Evolutionary conservation across 2,888 invertebrate species (phyloP).

Genomic region (Ariolimax columbianus): DNA sequence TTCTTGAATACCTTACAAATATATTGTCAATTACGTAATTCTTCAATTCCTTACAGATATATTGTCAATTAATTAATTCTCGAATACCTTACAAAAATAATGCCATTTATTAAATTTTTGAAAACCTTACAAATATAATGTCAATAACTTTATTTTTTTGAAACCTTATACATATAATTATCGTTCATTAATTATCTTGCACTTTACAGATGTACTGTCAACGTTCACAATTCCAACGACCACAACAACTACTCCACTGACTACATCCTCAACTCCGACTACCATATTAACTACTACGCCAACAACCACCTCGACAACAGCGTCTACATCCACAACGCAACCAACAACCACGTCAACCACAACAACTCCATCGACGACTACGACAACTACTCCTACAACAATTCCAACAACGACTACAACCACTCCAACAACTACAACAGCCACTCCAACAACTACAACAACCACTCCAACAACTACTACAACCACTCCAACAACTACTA

Average conservation of each 20-base stretch:
- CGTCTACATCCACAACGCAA: not conserved
- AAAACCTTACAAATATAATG: too few relatives aligned
- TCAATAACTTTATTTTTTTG: too few relatives aligned
- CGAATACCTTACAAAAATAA: too few relatives aligned
- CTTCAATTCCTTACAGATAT: too few relatives aligned
- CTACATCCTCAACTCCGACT: not conserved
- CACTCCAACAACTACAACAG: not conserved
- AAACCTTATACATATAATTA: too few relatives aligned
- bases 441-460: not conserved
- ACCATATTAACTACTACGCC: not conserved
- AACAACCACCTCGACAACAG: not conserved
- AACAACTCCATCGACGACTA: conserved; percentile 2
- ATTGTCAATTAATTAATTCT: too few relatives aligned
- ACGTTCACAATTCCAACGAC: conserved; percentile 28
- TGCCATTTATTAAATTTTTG: too few relatives aligned
- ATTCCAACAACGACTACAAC: not conserved
- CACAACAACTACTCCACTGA: not conserved
- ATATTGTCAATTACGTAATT: too few relatives aligned
- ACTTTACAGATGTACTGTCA: not conserved
- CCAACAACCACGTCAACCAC: not conserved
- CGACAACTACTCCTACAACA: conserved; percentile 1
- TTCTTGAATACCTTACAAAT: too few relatives aligned
- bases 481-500: conserved; percentile 11
- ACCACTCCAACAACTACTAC: not conserved
- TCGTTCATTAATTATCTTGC: not conserved